Evolutionary conservation across 2,797 vertebrate species (phyloP).

Genomic region (Brachyrhaphis roseni): DNA sequence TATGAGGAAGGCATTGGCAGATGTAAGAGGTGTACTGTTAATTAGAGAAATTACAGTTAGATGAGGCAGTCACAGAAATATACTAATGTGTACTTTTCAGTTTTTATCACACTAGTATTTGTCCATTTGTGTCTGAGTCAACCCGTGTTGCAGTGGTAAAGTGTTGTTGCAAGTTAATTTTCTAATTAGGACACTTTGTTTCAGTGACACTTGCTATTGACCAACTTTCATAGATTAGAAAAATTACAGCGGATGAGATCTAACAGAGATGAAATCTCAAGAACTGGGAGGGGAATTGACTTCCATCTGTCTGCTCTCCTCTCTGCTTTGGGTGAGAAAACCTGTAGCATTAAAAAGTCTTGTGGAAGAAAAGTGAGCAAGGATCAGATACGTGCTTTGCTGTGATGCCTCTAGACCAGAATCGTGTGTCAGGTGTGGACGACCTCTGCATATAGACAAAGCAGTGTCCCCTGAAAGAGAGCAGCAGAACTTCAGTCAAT

Average conservation of each 20-base stretch:
- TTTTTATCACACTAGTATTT: conserved; percentile 46
- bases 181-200: conserved; percentile 63
- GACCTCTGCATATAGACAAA: conserved; percentile 70
- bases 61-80: conserved; percentile 70
- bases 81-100: conserved; percentile 53
- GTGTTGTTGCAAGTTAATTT: conserved; percentile 52
- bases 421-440: conserved; percentile 64
- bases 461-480: conserved; percentile 69
- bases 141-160: conserved; percentile 24
- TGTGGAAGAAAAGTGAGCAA: conserved; percentile 23
- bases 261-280: conserved; percentile 65
- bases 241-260: conserved; percentile 66
- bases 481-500: conserved; percentile 73
- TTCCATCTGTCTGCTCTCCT: conserved; percentile 63
- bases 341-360: conserved; percentile 59
- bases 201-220: conserved; percentile 62
- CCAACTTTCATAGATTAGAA: conserved; percentile 60
- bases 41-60: conserved; percentile 82
- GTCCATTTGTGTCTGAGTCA: conserved; percentile 9
- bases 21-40: conserved; percentile 78
- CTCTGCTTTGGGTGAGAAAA: conserved; percentile 51
- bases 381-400: conserved; percentile 47
- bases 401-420: conserved; percentile 69
- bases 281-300: conserved; percentile 71
- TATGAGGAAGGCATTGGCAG: conserved; percentile 69